phyloP scores from a whole-genome alignment of 2,888 invertebrate genomes.

The Phasia obesa region DNA sequence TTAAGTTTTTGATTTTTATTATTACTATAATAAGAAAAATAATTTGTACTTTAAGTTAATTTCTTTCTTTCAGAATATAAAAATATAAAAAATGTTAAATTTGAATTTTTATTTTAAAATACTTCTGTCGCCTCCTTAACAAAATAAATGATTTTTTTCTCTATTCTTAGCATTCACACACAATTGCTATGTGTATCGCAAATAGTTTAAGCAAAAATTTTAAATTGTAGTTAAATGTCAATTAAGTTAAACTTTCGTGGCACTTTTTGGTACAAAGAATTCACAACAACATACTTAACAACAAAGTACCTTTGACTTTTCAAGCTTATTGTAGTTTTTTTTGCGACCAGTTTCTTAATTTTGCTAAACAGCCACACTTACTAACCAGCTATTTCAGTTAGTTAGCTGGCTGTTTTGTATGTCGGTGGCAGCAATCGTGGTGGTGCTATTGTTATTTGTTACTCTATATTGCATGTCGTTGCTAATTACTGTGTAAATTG shows the following conservation, averaged over 20 bases:
- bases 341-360: slow-evolving; percentile 7
- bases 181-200: too few species aligned
- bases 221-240: slow-evolving; percentile 69
- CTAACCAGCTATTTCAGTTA: slow-evolving; percentile 9
- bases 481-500: slow-evolving; percentile 66
- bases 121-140: too few species aligned
- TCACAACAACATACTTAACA: slow-evolving; percentile 25
- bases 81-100: too few species aligned
- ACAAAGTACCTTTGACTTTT: slow-evolving; percentile 69
- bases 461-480: slow-evolving; percentile 66
- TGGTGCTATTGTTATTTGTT: slow-evolving; percentile 63
- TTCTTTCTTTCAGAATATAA: too few species aligned
- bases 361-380: background rate
- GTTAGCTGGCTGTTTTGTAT: slow-evolving; percentile 3
- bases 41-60: too few species aligned
- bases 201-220: slow-evolving; percentile 50
- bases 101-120: too few species aligned
- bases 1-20: too few species aligned
- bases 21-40: too few species aligned
- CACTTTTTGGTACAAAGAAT: slow-evolving; percentile 2
- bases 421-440: background rate
- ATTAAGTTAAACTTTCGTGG: slow-evolving; percentile 57
- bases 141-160: too few species aligned
- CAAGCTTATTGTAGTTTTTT: slow-evolving; percentile 2
- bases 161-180: too few species aligned